These are phyloP conservation scores for Pachymerium ferrugineum DNA, from an alignment of 2,888 invertebrate genomes.

Conservation along the genomic window DNA sequence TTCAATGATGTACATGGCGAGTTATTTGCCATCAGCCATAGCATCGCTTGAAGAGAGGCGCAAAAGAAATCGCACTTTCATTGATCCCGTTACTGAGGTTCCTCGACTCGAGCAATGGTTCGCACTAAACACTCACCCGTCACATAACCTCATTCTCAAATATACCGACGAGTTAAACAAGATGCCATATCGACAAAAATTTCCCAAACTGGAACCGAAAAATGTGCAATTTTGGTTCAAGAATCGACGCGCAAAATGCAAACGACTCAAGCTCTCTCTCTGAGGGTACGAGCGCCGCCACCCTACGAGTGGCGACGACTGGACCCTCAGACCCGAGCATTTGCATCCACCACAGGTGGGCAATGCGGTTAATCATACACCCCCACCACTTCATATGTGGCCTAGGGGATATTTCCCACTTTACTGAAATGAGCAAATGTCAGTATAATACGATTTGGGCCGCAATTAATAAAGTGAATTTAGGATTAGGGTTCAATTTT, in stretches of 20 bases:
- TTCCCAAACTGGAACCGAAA: constrained; percentile 96
- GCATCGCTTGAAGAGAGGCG: constrained; percentile 65
- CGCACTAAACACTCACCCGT: constrained; percentile 95
- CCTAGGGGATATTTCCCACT: constrained; percentile 14
- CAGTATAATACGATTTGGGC: too few species aligned
- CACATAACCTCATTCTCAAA: constrained; percentile 93
- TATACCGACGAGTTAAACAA: constrained; percentile 96
- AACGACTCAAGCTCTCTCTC: constrained; percentile 71
- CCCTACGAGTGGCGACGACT: constrained; percentile 23
- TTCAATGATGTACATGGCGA: constrained; percentile 81
- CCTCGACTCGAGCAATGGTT: constrained; percentile 93
- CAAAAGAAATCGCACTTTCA: constrained; percentile 95
- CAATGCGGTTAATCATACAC: constrained; percentile 6
- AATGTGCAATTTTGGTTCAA: constrained; percentile 99
- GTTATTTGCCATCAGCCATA: constrained; percentile 66
- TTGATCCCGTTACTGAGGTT: constrained; percentile 97
- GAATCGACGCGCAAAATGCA: constrained; percentile 96
- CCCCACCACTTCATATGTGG: constrained; percentile 22
- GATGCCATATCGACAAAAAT: constrained; percentile 96
- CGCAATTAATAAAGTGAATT: too few species aligned
- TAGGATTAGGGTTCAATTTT: too few species aligned
- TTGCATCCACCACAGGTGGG: constrained; percentile 4
- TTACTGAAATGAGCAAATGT: neutral
- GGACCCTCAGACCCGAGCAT: constrained; percentile 20
- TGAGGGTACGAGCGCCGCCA: constrained; percentile 33